These are phyloP conservation scores for Oreohelix idahoensis DNA, from an alignment of 1,140 invertebrate genomes.

Conservation along the genomic window DNA sequence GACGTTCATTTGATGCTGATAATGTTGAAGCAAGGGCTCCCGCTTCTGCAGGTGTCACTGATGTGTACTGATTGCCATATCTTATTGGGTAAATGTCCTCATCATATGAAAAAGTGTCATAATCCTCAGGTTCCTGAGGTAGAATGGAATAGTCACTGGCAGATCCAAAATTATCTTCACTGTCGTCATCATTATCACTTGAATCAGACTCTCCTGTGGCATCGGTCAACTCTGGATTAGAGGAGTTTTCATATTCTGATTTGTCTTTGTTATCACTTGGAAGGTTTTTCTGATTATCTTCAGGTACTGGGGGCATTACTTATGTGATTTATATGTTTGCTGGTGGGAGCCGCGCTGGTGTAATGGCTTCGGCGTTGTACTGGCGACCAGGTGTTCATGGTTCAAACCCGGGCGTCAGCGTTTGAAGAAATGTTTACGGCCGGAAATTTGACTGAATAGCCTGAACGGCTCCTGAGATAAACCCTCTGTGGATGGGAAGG, in stretches of 20 bases:
- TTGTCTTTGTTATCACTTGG: constrained; percentile 11
- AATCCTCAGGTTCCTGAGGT: constrained; percentile 1
- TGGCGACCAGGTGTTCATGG: too few species aligned
- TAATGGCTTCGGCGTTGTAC: too few species aligned
- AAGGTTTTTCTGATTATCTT: constrained; percentile 9
- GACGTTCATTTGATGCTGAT: too few species aligned
- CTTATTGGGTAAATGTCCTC: neutral
- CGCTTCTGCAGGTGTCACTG: neutral
- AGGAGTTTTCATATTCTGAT: neutral
- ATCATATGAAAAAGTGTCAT: neutral
- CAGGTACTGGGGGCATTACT: constrained; percentile 12
- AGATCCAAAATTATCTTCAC: neutral
- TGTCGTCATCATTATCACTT: neutral
- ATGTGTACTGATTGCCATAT: neutral
- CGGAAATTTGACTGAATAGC: too few species aligned
- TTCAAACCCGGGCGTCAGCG: too few species aligned
- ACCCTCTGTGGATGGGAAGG: too few species aligned
- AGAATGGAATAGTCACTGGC: neutral
- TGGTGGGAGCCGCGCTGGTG: too few species aligned
- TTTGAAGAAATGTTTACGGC: too few species aligned
- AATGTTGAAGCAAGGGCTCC: too few species aligned
- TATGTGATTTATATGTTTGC: too few species aligned
- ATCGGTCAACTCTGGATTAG: neutral
- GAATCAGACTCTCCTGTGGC: neutral
- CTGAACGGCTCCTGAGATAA: too few species aligned